These are phyloP conservation scores for Columbina picui DNA, from an alignment of 2,113 vertebrate species.

Conservation along the genomic window DNA sequence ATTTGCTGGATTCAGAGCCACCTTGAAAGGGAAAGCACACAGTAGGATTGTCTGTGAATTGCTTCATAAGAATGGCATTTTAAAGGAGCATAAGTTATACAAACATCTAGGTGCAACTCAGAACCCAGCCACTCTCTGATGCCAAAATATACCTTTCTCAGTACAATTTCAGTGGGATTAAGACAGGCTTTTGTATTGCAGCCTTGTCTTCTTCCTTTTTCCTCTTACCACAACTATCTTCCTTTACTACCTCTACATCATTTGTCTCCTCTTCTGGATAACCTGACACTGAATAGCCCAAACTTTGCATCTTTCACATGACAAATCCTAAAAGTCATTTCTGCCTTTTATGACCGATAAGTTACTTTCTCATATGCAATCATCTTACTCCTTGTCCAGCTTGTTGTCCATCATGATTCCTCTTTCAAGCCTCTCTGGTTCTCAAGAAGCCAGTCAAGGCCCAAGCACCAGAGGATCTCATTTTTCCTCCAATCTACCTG, in stretches of 20 bases:
- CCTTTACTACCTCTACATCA: neutral
- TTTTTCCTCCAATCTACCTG: neutral
- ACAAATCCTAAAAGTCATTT: neutral
- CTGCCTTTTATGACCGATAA: neutral
- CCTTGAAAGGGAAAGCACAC: neutral
- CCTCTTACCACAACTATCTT: neutral
- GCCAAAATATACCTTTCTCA: neutral
- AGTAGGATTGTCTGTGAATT: neutral
- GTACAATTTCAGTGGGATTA: neutral
- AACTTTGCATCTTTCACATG: neutral
- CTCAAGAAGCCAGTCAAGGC: neutral
- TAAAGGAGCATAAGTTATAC: neutral
- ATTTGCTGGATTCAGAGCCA: neutral
- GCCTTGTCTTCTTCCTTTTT: neutral
- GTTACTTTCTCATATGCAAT: neutral
- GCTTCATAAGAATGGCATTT: neutral
- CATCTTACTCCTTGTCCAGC: neutral
- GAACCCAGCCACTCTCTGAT: neutral
- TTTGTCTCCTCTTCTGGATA: neutral
- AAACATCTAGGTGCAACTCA: neutral
- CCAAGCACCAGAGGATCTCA: neutral
- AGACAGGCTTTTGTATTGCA: neutral
- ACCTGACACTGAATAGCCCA: accelerated
- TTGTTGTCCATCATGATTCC: neutral
- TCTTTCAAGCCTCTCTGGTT: neutral